A percentile compares a stretch with the other conserved stretches of the same genome.
Conservation (phyloP, 2,888 invertebrate genomes). For the Belgica antarctica region DNA sequence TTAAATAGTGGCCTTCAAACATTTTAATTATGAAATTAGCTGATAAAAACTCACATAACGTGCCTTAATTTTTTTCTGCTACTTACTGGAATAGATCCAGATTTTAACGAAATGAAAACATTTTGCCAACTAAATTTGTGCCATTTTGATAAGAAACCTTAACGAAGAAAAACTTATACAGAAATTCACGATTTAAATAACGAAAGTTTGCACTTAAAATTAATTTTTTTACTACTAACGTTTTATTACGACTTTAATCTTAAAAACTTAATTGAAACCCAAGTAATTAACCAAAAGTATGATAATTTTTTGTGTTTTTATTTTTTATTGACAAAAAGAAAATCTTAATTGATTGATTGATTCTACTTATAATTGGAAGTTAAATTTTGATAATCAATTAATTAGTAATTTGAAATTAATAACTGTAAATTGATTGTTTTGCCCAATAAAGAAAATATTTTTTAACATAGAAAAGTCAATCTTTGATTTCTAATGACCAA, state of each 20-base stretch:
- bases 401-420: slow-evolving; percentile 1
- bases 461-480: too few relatives aligned
- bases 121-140: slow-evolving; percentile 29
- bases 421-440: background rate
- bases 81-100: background rate
- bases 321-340: too few relatives aligned
- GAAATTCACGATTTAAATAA: slow-evolving; percentile 7
- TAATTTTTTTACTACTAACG: slow-evolving; percentile 3
- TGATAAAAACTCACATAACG: slow-evolving; percentile 31
- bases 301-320: background rate
- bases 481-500: too few relatives aligned
- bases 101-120: slow-evolving; percentile 18
- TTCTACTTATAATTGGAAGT: too few relatives aligned
- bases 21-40: background rate
- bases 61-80: slow-evolving; percentile 13
- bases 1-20: slow-evolving; percentile 33
- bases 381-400: too few relatives aligned
- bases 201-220: slow-evolving; percentile 1
- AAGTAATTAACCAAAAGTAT: slow-evolving; percentile 29
- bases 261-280: background rate
- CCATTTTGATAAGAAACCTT: slow-evolving; percentile 15
- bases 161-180: slow-evolving; percentile 8
- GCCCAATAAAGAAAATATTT: slow-evolving; percentile 1
- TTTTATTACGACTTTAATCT: background rate
- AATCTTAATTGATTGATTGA: too few relatives aligned